These are phyloP conservation scores for Morpho helenor DNA, from an alignment of 2,888 invertebrate genomes.

Conservation along the genomic window DNA sequence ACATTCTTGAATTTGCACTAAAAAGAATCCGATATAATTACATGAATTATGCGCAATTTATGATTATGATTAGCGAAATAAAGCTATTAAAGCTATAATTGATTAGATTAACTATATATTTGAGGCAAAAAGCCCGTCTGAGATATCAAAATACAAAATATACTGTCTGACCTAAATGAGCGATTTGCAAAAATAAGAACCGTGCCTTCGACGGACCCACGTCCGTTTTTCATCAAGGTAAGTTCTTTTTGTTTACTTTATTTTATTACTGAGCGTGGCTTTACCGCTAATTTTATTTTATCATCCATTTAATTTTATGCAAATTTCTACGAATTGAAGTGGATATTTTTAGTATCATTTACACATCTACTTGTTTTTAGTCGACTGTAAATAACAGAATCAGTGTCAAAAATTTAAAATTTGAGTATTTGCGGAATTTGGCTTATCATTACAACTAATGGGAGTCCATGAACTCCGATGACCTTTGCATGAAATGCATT, in stretches of 20 bases:
- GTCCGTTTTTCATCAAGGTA: conserved; percentile 62
- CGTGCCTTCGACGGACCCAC: conserved; percentile 56
- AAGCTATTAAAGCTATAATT: conserved; percentile 60
- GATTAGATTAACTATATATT: conserved; percentile 60
- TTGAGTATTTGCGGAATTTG: no score
- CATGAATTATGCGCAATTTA: conserved; percentile 80
- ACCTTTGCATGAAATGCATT: conserved; percentile 6
- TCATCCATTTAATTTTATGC: conserved; percentile 5
- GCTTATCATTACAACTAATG: not conserved
- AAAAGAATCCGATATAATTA: conserved; percentile 78
- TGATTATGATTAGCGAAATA: conserved; percentile 79
- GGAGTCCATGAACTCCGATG: conserved; percentile 16
- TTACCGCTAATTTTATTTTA: conserved; percentile 1
- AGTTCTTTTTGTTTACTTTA: conserved; percentile 47
- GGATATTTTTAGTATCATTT: conserved; percentile 15
- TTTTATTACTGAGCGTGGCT: conserved; percentile 18
- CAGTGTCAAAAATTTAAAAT: no score
- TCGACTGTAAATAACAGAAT: not conserved
- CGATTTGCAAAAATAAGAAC: conserved; percentile 53
- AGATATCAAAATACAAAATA: conserved; percentile 46
- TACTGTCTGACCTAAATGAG: conserved; percentile 53
- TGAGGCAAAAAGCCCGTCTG: conserved; percentile 47
- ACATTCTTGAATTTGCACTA: conserved; percentile 60
- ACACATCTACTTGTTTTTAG: not conserved
- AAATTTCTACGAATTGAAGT: conserved; percentile 4